phyloP scores from a whole-genome alignment of 2,113 vertebrate genomes.

The Channa argus region DNA sequence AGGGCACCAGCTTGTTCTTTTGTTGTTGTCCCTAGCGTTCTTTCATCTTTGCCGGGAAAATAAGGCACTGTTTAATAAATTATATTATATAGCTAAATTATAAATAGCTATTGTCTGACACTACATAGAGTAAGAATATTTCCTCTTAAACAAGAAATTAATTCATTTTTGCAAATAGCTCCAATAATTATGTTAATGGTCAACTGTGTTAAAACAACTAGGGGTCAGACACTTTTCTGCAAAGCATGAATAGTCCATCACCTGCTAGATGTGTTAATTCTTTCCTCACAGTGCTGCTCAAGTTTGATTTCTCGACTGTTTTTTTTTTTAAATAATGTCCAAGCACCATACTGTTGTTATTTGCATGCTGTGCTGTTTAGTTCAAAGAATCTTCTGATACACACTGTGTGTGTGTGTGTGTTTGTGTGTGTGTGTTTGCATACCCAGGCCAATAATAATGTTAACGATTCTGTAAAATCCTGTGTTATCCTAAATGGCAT shows the following conservation, averaged over 20 bases:
- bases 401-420: background rate
- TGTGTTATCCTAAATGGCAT: too few relatives aligned
- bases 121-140: background rate
- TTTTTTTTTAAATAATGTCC: background rate
- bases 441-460: too few relatives aligned
- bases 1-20: constrained; percentile 17
- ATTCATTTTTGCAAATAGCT: background rate
- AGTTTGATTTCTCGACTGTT: constrained; percentile 2
- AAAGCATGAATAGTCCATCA: background rate
- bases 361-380: background rate
- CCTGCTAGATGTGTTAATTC: background rate
- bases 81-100: too few relatives aligned
- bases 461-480: too few relatives aligned
- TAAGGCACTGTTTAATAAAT: background rate
- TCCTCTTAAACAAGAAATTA: background rate
- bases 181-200: background rate
- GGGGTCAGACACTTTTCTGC: background rate
- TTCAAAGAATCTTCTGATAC: background rate
- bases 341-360: background rate
- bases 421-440: too few relatives aligned
- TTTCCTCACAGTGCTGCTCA: background rate
- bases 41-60: constrained; percentile 9
- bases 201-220: background rate
- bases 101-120: background rate
- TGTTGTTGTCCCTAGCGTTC: background rate